Evolutionary conservation across 2,888 invertebrate genomes (phyloP), one percentile per base, ranked within the genome.

Genomic region (Chymomyza amoena): DNA sequence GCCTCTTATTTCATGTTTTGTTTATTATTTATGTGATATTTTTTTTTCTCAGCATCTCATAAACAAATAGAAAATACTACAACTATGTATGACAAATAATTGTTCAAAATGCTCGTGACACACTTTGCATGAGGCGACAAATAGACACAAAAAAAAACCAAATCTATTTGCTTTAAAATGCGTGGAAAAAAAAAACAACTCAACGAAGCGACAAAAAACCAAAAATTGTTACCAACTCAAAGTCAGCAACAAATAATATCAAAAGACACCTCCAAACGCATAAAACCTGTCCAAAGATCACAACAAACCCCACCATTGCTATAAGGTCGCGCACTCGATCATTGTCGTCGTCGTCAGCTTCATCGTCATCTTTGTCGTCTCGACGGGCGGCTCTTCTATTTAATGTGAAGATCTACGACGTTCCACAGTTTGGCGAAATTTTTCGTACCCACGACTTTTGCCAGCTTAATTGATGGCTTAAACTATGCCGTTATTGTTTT

Each of bases 101-200:
- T 76, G 72, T 76, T 75, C 66, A 68, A 79, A 88, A 82, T 76
- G 68, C 73, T 77, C 81, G 87, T 87, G 87, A 87, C 87, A 88
- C 78, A 87, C 84, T 80, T 89, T 64, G 62, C 69, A 75, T 66
- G 25, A 32, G 57, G 65, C 68, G 61, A 74, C 71, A 65, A 18
- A 20, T 36, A 72, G 62, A 56, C 61, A 64, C 0, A 39, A 62
- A 50, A 15, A 10, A 62, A 62, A 45, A 16, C 50, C 6, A 28
- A 57, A 57, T 18, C 28, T 57, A 18, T 16, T 54, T 54, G 4
- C 7, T 52, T 52, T 32, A 67, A 69, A 66, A 15, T 57, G 65
- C 52, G 65, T 13, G 15, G 28, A 45, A 32, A 63, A 60, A 57
- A 57, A 56, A 20, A 64, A 64, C 64, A 52, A 68, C 57, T 57